These are phyloP conservation scores for Eurystomus gularis DNA, from an alignment of 2,113 vertebrate species.

Conservation along the genomic window DNA sequence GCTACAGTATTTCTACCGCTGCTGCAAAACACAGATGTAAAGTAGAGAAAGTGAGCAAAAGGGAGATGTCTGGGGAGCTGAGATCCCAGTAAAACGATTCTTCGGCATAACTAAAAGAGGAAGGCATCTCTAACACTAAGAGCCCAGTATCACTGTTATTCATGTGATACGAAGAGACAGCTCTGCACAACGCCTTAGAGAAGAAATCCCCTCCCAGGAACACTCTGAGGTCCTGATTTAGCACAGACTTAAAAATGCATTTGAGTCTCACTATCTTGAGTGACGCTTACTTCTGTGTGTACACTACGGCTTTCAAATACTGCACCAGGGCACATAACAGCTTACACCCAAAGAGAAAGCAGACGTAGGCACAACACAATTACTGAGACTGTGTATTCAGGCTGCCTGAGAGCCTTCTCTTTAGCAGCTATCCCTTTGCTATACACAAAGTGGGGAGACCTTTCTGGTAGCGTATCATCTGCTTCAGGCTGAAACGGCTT, in stretches of 20 bases:
- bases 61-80: not conserved
- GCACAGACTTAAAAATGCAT: slow-evolving; percentile 53
- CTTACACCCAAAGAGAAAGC: not conserved
- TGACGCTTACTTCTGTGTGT: not conserved
- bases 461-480: not conserved
- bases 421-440: not conserved
- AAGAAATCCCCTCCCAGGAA: slow-evolving; percentile 51
- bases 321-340: not conserved
- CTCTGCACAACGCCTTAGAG: slow-evolving; percentile 26
- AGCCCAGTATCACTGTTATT: slow-evolving; percentile 2
- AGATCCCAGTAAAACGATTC: slow-evolving; percentile 36
- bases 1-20: not conserved
- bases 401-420: not conserved
- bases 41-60: slow-evolving; percentile 31
- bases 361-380: not conserved
- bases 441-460: accelerated
- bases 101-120: not conserved
- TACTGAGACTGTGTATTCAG: not conserved
- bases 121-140: slow-evolving; percentile 20
- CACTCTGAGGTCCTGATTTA: slow-evolving; percentile 57
- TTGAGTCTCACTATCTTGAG: not conserved
- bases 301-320: not conserved
- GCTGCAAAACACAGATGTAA: not conserved
- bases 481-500: not conserved
- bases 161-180: slow-evolving; percentile 50